Conservation (phyloP, 2,888 invertebrate species). For the Volucella inflata region DNA sequence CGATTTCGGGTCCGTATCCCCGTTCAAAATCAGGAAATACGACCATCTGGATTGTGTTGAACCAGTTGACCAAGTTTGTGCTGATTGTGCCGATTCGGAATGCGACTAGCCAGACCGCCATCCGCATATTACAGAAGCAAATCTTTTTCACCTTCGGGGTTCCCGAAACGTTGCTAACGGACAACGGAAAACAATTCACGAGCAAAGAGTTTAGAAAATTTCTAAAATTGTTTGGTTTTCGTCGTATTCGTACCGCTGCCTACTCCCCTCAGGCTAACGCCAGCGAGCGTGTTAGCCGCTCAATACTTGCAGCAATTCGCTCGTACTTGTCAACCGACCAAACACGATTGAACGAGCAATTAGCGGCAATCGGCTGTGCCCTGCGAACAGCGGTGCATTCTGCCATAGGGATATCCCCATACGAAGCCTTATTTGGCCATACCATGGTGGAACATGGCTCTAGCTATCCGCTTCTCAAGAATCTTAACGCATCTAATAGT, state of each 20-base stretch:
- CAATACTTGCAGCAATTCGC: conserved; percentile 63
- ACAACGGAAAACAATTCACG: no score
- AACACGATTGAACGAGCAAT: background rate
- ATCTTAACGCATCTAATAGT: background rate
- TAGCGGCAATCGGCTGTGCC: conserved; percentile 6
- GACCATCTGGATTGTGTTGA: conserved; percentile 60
- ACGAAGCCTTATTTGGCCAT: conserved; percentile 29
- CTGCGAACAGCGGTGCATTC: conserved; percentile 4
- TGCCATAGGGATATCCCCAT: conserved; percentile 14
- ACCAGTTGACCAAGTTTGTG: conserved; percentile 66
- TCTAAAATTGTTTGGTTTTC: conserved; percentile 4
- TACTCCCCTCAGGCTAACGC: no score
- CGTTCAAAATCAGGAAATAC: no score
- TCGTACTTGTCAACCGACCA: conserved; percentile 24
- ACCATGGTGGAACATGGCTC: conserved; percentile 21
- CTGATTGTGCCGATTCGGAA: conserved; percentile 19
- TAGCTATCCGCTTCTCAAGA: background rate
- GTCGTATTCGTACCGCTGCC: conserved; percentile 73
- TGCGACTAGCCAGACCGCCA: no score
- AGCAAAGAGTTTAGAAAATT: background rate
- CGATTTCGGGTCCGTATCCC: no score
- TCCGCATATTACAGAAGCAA: no score
- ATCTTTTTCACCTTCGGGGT: no score
- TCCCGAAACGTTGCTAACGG: no score
- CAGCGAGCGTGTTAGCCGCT: no score